phyloP scores from a whole-genome alignment of 2,113 vertebrate genomes.

The Rana temporaria region DNA sequence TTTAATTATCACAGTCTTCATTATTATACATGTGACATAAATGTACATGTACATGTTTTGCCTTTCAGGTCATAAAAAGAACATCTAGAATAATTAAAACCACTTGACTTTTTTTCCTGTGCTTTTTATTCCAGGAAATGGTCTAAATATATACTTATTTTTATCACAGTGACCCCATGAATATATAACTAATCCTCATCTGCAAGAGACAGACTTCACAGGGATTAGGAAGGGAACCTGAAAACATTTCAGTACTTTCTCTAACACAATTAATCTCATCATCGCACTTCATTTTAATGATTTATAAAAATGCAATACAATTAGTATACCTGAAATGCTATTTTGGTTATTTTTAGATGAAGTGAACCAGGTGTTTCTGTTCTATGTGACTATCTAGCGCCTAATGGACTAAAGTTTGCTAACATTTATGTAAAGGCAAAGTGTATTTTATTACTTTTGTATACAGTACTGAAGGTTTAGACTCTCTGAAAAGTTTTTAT shows the following conservation, averaged over 20 bases:
- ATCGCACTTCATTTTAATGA: background rate
- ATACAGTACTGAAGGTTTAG: too few species aligned
- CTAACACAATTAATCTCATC: background rate
- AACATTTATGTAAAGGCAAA: too few species aligned
- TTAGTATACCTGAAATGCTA: background rate
- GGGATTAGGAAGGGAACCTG: slow-evolving; percentile 1
- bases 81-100: background rate
- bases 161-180: background rate
- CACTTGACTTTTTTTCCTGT: background rate
- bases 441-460: too few species aligned
- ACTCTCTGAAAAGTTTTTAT: too few species aligned
- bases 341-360: background rate
- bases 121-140: background rate
- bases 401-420: too few species aligned
- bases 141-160: slow-evolving; percentile 6
- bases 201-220: background rate
- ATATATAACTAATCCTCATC: slow-evolving; percentile 21
- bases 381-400: background rate
- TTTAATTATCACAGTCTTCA: too few species aligned
- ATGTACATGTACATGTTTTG: background rate
- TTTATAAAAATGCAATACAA: background rate
- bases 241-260: slow-evolving; percentile 1
- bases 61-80: background rate
- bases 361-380: background rate
- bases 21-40: background rate